These are phyloP conservation scores for Aramus guarauna DNA, from an alignment of 2,113 vertebrate genomes.

Conservation along the genomic window DNA sequence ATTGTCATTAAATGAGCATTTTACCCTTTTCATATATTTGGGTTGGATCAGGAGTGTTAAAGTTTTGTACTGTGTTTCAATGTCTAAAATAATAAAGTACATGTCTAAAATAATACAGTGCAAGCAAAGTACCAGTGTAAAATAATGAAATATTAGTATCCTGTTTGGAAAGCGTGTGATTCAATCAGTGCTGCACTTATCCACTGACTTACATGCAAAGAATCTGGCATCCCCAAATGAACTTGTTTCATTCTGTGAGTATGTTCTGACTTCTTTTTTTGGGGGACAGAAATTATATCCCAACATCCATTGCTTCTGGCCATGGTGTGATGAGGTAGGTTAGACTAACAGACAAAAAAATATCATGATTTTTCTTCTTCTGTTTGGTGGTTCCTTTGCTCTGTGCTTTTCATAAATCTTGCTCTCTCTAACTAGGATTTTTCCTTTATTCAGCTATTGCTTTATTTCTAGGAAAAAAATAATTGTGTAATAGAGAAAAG, in stretches of 20 bases:
- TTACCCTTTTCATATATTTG: not conserved
- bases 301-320: not conserved
- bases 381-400: not conserved
- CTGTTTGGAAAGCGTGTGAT: not conserved
- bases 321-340: not conserved
- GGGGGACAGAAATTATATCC: not conserved
- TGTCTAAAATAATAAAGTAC: not conserved
- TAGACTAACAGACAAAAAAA: not conserved
- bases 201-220: not conserved
- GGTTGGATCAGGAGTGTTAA: not conserved
- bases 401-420: not conserved
- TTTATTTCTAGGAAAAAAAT: not conserved
- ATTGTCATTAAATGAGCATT: not conserved
- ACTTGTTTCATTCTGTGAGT: not conserved
- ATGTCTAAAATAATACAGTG: not conserved
- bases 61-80: not conserved
- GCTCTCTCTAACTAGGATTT: not conserved
- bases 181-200: not conserved
- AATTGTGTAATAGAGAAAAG: not conserved
- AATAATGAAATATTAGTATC: constrained; percentile 45
- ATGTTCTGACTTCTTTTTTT: not conserved
- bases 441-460: not conserved
- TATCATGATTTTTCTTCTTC: not conserved
- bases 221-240: not conserved
- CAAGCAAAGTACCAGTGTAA: not conserved